A percentile compares a stretch with the other conserved stretches of the same genome.
Evolutionary conservation across 2,888 invertebrate species (phyloP).

Genomic region (Drosophila mayaguana): DNA sequence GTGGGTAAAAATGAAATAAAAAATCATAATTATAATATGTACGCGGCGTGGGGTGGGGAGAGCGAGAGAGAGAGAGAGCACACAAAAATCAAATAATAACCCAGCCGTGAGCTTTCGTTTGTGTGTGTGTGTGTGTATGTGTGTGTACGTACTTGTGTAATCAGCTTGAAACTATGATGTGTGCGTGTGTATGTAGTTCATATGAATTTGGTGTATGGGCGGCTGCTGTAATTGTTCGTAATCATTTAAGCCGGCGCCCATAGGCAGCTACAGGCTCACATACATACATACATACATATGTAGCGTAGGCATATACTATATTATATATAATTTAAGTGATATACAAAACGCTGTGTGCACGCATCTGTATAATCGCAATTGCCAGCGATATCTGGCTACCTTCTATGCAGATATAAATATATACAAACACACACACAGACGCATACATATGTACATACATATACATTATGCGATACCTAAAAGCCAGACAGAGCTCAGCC

Average conservation of each 20-base stretch:
- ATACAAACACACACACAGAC: not conserved
- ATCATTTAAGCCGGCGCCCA: constrained; percentile 46
- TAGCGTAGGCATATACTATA: not conserved
- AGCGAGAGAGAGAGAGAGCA: not conserved
- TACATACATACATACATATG: not conserved
- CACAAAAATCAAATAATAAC: constrained; percentile 37
- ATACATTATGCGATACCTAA: not conserved
- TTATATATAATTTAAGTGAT: not conserved
- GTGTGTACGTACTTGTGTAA: not conserved
- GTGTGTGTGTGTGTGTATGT: not conserved
- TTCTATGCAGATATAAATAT: not conserved
- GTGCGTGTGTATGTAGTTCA: constrained; percentile 16
- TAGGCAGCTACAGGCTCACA: constrained; percentile 4
- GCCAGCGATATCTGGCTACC: constrained; percentile 25
- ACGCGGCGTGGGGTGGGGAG: not conserved
- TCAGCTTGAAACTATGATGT: constrained; percentile 5
- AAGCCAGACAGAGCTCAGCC: constrained; percentile 2
- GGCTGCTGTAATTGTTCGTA: constrained; percentile 51
- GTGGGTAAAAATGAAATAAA: constrained; percentile 16
- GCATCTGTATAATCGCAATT: constrained; percentile 48
- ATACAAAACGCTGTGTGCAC: constrained; percentile 31
- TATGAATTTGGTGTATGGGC: constrained; percentile 26
- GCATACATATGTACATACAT: not conserved
- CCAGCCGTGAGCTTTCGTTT: constrained; percentile 4
- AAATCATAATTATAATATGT: constrained; percentile 17